phyloP scores from a whole-genome alignment of 1,140 invertebrate genomes.

The Hyles euphorbiae region DNA sequence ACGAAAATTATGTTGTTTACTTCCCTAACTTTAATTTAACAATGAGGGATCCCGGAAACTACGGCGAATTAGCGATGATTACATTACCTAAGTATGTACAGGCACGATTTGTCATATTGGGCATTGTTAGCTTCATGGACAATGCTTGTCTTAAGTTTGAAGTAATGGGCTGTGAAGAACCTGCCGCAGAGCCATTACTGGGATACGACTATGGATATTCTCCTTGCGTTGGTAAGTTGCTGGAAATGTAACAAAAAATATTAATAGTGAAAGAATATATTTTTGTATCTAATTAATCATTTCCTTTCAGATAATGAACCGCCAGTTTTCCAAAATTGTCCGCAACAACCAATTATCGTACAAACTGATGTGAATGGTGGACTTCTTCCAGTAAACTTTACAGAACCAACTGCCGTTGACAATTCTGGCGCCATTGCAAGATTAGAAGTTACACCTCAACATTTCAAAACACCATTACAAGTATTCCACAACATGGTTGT shows the following conservation, averaged over 20 bases:
- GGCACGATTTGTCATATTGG: slow-evolving; percentile 94
- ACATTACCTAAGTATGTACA: slow-evolving; percentile 94
- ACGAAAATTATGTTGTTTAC: slow-evolving; percentile 96
- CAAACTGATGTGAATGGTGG: slow-evolving; percentile 91
- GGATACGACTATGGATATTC: slow-evolving; percentile 97
- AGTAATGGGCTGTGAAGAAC: slow-evolving; percentile 95
- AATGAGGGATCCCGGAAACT: slow-evolving; percentile 93
- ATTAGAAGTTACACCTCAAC: slow-evolving; percentile 92
- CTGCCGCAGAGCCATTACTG: slow-evolving; percentile 84
- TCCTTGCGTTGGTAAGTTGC: slow-evolving; percentile 86
- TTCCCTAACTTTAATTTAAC: slow-evolving; percentile 97
- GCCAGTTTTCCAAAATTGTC: slow-evolving; percentile 97
- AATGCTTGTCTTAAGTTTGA: slow-evolving; percentile 98
- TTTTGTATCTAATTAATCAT: slow-evolving; percentile 1
- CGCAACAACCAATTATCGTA: slow-evolving; percentile 92
- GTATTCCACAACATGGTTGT: slow-evolving; percentile 95
- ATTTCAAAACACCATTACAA: slow-evolving; percentile 91
- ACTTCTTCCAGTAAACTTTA: slow-evolving; percentile 92
- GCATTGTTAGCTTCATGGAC: slow-evolving; percentile 96
- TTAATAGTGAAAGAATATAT: too few species aligned
- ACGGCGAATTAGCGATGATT: slow-evolving; percentile 93
- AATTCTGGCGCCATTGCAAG: slow-evolving; percentile 96
- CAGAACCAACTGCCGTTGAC: slow-evolving; percentile 93
- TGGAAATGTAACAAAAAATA: too few species aligned
- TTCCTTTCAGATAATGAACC: slow-evolving; percentile 89